A percentile compares a stretch with the other conserved stretches of the same genome.
Evolutionary conservation across 2,888 invertebrate genomes (phyloP).

Genomic region (Malachius bipustulatus): DNA sequence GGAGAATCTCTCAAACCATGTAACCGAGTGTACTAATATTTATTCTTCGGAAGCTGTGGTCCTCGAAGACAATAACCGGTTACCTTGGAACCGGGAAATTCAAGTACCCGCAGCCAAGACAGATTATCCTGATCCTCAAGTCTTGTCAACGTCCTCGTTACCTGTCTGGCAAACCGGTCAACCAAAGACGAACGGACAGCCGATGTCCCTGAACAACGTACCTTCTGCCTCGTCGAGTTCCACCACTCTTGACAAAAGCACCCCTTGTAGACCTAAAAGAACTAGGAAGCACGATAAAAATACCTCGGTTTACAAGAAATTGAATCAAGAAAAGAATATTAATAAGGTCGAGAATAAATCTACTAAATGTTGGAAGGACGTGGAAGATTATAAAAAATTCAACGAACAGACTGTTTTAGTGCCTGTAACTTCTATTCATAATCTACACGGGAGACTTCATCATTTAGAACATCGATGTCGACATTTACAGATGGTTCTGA

Average conservation of each 20-base stretch:
- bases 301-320: slow-evolving; percentile 26
- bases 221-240: slow-evolving; percentile 28
- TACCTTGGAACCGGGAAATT: slow-evolving; percentile 19
- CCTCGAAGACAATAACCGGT: slow-evolving; percentile 18
- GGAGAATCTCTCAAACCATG: slow-evolving; percentile 30
- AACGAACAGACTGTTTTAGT: slow-evolving; percentile 27
- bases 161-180: slow-evolving; percentile 21
- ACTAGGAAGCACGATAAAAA: slow-evolving; percentile 34
- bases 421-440: slow-evolving; percentile 29
- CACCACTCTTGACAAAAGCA: slow-evolving; percentile 24
- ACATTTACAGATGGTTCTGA: slow-evolving; percentile 48
- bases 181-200: slow-evolving; percentile 10
- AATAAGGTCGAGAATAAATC: slow-evolving; percentile 17
- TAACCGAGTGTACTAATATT: slow-evolving; percentile 32
- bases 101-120: slow-evolving; percentile 11
- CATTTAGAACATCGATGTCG: slow-evolving; percentile 50
- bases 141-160: slow-evolving; percentile 14
- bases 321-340: slow-evolving; percentile 19
- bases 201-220: slow-evolving; percentile 10
- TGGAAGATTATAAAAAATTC: slow-evolving; percentile 14
- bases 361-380: slow-evolving; percentile 8
- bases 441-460: slow-evolving; percentile 30
- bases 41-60: slow-evolving; percentile 30
- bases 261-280: slow-evolving; percentile 32
- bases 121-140: slow-evolving; percentile 1